phyloP scores from a whole-genome alignment of 2,797 vertebrate species.

The Pagetopsis macropterus region DNA sequence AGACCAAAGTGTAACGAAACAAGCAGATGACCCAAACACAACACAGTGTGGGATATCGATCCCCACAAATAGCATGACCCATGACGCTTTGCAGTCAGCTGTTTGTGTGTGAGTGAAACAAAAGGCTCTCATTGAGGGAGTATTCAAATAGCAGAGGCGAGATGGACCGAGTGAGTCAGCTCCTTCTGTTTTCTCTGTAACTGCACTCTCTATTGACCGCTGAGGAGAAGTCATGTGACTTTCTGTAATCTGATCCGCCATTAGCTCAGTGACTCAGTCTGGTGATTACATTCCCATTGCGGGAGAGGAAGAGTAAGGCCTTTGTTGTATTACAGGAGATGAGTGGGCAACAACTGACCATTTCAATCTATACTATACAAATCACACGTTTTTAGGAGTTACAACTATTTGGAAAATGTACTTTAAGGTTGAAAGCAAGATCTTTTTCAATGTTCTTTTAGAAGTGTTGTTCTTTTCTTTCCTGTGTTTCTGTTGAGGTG shows the following conservation, averaged over 20 bases:
- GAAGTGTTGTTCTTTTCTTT: background rate
- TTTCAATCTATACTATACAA: background rate
- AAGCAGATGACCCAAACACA: background rate
- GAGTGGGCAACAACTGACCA: background rate
- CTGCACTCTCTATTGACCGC: constrained; percentile 13
- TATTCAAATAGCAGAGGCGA: background rate
- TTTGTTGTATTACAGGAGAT: background rate
- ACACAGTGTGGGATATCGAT: background rate
- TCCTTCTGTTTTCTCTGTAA: constrained; percentile 19
- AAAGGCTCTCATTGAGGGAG: background rate
- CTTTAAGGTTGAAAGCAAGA: background rate
- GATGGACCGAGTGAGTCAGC: constrained; percentile 52
- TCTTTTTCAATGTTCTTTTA: background rate
- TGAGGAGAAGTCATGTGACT: constrained; percentile 61
- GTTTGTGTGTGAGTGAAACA: background rate
- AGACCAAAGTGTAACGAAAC: background rate
- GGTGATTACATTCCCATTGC: constrained; percentile 7
- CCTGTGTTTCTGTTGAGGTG: background rate
- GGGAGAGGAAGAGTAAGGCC: background rate
- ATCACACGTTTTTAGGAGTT: background rate
- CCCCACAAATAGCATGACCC: background rate
- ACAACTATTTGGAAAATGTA: background rate
- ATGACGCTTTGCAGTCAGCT: background rate
- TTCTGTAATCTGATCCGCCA: constrained; percentile 43
- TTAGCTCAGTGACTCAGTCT: constrained; percentile 1